phyloP scores from a whole-genome alignment of 53 echinoderm and acorn worm genomes.

The Henricia sp. region DNA sequence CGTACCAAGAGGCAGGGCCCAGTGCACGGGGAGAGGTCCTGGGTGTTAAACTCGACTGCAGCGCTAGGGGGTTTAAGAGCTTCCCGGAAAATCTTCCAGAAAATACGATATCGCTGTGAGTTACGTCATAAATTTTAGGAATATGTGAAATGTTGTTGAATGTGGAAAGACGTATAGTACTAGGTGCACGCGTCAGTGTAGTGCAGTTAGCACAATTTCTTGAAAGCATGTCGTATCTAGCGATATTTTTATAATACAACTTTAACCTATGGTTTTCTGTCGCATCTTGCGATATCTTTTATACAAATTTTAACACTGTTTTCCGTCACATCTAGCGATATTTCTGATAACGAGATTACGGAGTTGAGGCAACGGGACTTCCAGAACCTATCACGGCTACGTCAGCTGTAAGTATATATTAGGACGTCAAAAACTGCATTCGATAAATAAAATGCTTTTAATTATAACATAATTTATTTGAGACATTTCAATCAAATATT shows the following conservation, averaged over 20 bases:
- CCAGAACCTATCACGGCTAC: conserved; percentile 44
- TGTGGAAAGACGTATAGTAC: neutral
- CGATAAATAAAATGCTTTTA: too few relatives aligned
- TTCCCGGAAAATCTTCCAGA: conserved; percentile 66
- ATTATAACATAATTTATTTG: too few relatives aligned
- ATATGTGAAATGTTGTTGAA: neutral
- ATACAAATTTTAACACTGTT: neutral
- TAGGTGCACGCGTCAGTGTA: too few relatives aligned
- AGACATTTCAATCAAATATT: too few relatives aligned
- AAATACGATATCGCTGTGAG: conserved; percentile 74
- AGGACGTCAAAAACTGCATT: too few relatives aligned
- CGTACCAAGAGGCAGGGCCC: neutral
- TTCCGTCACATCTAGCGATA: conserved; percentile 52
- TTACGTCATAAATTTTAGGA: neutral
- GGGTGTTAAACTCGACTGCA: conserved; percentile 69
- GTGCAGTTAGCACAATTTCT: too few relatives aligned
- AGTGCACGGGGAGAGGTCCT: conserved; percentile 8
- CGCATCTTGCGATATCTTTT: too few relatives aligned
- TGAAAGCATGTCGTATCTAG: neutral
- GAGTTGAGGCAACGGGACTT: conserved; percentile 55
- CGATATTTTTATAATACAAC: too few relatives aligned
- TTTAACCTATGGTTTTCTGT: too few relatives aligned
- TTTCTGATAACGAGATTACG: conserved; percentile 70
- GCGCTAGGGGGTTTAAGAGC: neutral
- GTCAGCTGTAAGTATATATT: conserved; percentile 75